Evolutionary conservation across 2,113 vertebrate genomes (phyloP).

Genomic region (Callopanchax toddi): DNA sequence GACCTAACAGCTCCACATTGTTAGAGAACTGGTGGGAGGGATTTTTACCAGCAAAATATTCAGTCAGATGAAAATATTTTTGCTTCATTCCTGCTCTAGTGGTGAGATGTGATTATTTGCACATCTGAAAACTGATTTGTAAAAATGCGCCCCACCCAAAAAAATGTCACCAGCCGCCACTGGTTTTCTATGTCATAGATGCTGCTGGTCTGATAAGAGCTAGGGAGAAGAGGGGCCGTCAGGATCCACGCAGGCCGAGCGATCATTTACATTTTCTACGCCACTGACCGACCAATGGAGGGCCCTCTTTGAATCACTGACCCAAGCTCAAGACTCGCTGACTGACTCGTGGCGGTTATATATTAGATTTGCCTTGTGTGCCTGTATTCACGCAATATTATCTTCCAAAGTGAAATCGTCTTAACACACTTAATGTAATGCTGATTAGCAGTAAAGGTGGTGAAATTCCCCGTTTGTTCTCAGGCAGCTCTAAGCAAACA

Average conservation of each 20-base stretch:
- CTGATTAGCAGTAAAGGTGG: background rate
- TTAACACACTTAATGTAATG: constrained; percentile 1
- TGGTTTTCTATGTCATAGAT: constrained; percentile 31
- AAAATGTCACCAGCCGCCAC: too few relatives aligned
- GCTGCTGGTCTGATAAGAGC: constrained; percentile 24
- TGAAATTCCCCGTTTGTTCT: constrained; percentile 17
- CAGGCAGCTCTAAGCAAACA: constrained; percentile 5
- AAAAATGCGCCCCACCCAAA: too few relatives aligned
- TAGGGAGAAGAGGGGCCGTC: constrained; percentile 27
- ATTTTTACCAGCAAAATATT: too few relatives aligned
- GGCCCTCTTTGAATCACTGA: constrained; percentile 52
- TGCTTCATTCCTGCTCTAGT: too few relatives aligned
- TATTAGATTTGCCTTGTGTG: background rate
- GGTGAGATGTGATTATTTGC: too few relatives aligned
- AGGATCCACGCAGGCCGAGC: constrained; percentile 15
- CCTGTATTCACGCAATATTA: constrained; percentile 10
- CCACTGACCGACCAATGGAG: constrained; percentile 24
- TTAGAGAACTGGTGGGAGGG: too few relatives aligned
- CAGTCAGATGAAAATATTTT: too few relatives aligned
- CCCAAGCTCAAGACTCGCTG: constrained; percentile 9
- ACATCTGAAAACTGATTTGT: too few relatives aligned
- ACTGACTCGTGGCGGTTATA: constrained; percentile 10
- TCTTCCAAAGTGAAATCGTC: constrained; percentile 18
- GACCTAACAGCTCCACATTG: too few relatives aligned
- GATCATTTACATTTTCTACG: constrained; percentile 41